These are phyloP conservation scores for Leucosticte australis DNA, from an alignment of 2,113 vertebrate species.

Conservation along the genomic window DNA sequence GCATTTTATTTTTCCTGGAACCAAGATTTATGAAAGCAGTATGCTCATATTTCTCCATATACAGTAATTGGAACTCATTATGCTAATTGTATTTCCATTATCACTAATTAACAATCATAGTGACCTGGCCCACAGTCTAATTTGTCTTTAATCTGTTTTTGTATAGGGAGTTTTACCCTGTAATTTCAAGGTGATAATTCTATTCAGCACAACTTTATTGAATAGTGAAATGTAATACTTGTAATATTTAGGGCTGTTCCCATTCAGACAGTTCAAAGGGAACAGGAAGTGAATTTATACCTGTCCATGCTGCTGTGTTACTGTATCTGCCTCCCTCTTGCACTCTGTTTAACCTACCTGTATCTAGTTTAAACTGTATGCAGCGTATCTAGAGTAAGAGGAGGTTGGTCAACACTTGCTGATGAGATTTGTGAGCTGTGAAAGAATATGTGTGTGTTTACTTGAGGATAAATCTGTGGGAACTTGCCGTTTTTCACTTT, in stretches of 20 bases:
- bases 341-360: not conserved
- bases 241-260: conserved; percentile 54
- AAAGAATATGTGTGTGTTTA: conserved; percentile 1
- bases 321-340: not conserved
- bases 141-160: conserved; percentile 87
- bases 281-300: conserved; percentile 13
- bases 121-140: conserved; percentile 89
- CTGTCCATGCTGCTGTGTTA: not conserved
- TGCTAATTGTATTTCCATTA: conserved; percentile 84
- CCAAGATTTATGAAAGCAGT: conserved; percentile 81
- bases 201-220: conserved; percentile 79
- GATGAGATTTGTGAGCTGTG: conserved; percentile 22
- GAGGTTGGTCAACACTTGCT: conserved; percentile 8
- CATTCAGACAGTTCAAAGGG: conserved; percentile 51
- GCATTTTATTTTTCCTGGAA: conserved; percentile 82
- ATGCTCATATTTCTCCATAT: conserved; percentile 84
- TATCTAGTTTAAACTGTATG: not conserved
- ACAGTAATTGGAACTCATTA: conserved; percentile 87
- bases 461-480: not conserved
- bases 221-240: conserved; percentile 74
- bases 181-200: conserved; percentile 87
- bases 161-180: conserved; percentile 81
- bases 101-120: conserved; percentile 90
- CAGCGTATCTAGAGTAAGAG: not conserved
- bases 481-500: conserved; percentile 38